Conservation (phyloP, 2,113 vertebrate species). For the Osmerus eperlanus region DNA sequence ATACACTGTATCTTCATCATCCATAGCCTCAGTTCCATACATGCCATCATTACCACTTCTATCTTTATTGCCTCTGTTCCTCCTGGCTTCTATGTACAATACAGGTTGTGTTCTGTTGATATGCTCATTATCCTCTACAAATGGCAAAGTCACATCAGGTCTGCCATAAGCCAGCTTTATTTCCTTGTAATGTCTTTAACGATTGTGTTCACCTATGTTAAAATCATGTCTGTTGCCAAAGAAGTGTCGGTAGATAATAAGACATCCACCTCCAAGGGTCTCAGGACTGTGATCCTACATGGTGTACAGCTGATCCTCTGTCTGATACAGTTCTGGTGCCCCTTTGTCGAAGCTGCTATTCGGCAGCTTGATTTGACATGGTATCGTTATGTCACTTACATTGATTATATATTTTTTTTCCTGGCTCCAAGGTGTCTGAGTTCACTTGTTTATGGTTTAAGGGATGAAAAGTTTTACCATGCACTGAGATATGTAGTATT, state of each 20-base stretch:
- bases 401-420: conserved; percentile 40
- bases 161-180: conserved; percentile 32
- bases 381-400: conserved; percentile 1
- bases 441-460: conserved; percentile 58
- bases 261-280: conserved; percentile 47
- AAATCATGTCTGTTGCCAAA: conserved; percentile 53
- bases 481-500: not conserved
- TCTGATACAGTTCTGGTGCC: conserved; percentile 52
- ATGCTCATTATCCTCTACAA: conserved; percentile 1
- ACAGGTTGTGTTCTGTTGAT: not conserved
- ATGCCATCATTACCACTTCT: conserved; percentile 4
- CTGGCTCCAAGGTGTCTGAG: conserved; percentile 47
- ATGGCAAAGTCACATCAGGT: conserved; percentile 50
- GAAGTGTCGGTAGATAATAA: conserved; percentile 41
- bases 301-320: conserved; percentile 57
- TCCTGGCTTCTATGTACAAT: not conserved
- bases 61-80: conserved; percentile 6
- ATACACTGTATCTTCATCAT: conserved; percentile 40
- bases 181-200: conserved; percentile 50
- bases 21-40: conserved; percentile 31
- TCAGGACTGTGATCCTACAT: conserved; percentile 58
- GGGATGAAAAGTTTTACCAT: conserved; percentile 43
- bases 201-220: conserved; percentile 48
- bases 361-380: conserved; percentile 5
- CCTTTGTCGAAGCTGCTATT: conserved; percentile 39